Percentiles rank a stretch among this genome's conserved stretches.
Conservation (phyloP, 2,113 vertebrate species). For the Talpa occidentalis region DNA sequence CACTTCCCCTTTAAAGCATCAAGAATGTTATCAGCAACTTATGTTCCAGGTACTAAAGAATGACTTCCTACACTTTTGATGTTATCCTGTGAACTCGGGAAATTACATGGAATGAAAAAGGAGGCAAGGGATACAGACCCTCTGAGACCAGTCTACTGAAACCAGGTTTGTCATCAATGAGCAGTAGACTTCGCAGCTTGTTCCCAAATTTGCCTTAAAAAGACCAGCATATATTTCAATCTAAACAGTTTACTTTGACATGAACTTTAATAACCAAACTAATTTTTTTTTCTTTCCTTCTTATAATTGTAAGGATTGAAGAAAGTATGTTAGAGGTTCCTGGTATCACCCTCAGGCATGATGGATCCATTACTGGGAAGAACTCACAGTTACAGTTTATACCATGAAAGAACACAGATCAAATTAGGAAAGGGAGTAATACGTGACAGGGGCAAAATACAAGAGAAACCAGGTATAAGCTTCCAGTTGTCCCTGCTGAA, state of each 20-base stretch:
- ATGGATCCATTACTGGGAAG: background rate
- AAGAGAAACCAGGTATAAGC: background rate
- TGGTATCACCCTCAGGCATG: background rate
- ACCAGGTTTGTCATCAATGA: background rate
- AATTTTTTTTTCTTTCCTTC: background rate
- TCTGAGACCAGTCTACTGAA: background rate
- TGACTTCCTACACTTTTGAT: background rate
- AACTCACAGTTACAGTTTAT: background rate
- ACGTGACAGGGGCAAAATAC: background rate
- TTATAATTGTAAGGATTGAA: background rate
- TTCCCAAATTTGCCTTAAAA: background rate
- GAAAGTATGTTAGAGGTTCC: background rate
- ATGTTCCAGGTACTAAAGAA: background rate
- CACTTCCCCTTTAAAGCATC: background rate
- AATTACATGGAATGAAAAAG: background rate
- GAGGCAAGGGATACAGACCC: background rate
- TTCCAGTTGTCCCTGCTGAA: background rate
- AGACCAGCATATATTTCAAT: background rate
- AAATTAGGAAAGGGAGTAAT: constrained; percentile 30
- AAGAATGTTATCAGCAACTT: background rate
- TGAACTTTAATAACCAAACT: background rate
- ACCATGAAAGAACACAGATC: background rate
- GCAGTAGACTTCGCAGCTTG: background rate
- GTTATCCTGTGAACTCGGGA: background rate
- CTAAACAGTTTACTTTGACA: background rate